Base-by-base conservation (phyloP, 2,888 invertebrate species). In the Heliconius cydno region DNA sequence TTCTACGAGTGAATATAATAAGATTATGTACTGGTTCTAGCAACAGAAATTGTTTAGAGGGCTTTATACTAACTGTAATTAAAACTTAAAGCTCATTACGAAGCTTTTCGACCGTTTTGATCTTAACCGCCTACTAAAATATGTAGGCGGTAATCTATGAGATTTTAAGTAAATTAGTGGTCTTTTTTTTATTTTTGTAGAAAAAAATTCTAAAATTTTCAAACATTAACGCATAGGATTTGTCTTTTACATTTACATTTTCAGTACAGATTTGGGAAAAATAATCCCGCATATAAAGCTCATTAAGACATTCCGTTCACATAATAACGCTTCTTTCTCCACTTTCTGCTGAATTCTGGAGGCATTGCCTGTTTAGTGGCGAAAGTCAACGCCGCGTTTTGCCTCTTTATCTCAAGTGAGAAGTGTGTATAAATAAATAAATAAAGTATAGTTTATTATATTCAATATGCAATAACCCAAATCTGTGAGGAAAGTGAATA, bases 1-100 rank as follows among this genome's bases (percentile, higher is more conserved):
- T 30, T 13, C 74, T 74, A 68, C 63, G 46, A 67, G 77, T 19
- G 72, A 77, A 77, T 77, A 77, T 80, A 80, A 80, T 68, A 25
- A 77, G 80, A 80, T 80, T 77, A 80, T 77, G 74, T n/a, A 60
- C 52, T 46, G 66, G 72, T 52, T 60, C 73, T 68, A 68, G 57
- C 77, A 68, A 41, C 52, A 63, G 77, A 73, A 80, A 80, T 68
- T 74, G 72, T 80, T 80, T 72, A 60, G 74, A 73, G 46, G 77
- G 60, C 63, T 77, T 77, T 74, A 72, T 60, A 28, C 80, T n/a
- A 41, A 76, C 66, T 67, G 63, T 77, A 80, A 80, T 80, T 77
- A 77, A 80, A 80, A 80, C 73, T 68, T 66, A 73, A 79, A 79
- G 67, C 79, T 79, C 68, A 80, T 80, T 73, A 80, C 38, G 72